These are phyloP conservation scores for Herpailurus yagouaroundi DNA, from an alignment of 2,113 vertebrate species.

Conservation along the genomic window DNA sequence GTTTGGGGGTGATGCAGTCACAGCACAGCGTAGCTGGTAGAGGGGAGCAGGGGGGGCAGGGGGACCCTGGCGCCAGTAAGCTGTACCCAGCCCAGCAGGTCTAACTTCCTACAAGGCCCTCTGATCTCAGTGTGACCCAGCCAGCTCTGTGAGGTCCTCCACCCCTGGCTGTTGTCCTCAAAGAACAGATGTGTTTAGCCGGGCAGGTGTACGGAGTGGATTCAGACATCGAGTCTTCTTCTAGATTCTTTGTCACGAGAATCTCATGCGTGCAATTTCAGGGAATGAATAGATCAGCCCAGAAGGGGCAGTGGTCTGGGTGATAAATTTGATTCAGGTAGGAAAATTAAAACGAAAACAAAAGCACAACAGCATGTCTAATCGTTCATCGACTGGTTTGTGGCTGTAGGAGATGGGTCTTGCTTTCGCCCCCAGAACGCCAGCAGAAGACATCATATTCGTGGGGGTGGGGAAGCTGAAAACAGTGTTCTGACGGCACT, in stretches of 20 bases:
- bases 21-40: neutral
- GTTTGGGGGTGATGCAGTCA: neutral
- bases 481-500: fast-evolving
- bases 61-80: no score
- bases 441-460: neutral
- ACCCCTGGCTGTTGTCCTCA: neutral
- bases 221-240: neutral
- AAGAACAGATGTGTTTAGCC: neutral
- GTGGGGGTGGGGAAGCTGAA: neutral
- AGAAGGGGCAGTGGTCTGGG: neutral
- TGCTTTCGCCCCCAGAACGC: neutral
- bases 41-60: neutral
- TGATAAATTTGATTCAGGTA: neutral
- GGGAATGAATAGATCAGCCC: neutral
- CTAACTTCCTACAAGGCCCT: neutral
- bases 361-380: neutral
- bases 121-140: neutral
- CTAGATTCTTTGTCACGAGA: neutral
- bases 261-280: neutral
- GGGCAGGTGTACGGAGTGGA: neutral
- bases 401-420: neutral
- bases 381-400: neutral
- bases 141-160: neutral
- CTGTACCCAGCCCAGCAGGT: neutral
- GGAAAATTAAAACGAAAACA: neutral